Evolutionary conservation across 2,888 invertebrate species (phyloP), one percentile per base, ranked within the genome.

Genomic region (Oegoconia quadripuncta): DNA sequence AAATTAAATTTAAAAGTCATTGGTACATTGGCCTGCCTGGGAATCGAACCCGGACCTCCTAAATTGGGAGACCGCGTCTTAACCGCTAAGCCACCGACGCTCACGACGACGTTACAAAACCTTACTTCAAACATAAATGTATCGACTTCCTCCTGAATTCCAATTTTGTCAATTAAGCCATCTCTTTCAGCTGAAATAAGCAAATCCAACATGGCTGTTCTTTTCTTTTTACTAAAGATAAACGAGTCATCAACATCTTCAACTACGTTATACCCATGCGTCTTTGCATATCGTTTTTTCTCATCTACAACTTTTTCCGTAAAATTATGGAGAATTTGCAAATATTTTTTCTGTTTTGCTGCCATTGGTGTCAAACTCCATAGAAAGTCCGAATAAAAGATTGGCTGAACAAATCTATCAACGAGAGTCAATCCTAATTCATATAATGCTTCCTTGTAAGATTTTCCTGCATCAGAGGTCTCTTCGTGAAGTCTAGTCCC

Each of bases 91-190:
- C n/a, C n/a, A n/a, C n/a, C n/a, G n/a, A n/a, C n/a, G n/a, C n/a
- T n/a, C n/a, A n/a, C n/a, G n/a, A n/a, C n/a, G n/a, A 18, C 7
- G 18, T 4, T 4, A 18, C 18, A 18, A 5, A 20, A 22, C 41
- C 46, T 47, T 55, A 84, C 90, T 63, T 89, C 90, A 60, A 91
- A 90, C 89, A 90, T 90, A 39, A 91, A 91, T 0, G 91, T 91
- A 44, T 91, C 90, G 2, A 90, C 89, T 68, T 89, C 89, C 53
- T 89, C 89, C 39, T 83, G 73, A 30, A 89, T 89, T 9, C 88
- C 89, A 34, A 67, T 56, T 41, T 81, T 80, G 46, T 83, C 76
- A 16, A 88, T 87, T 8, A 59, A 48, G 1, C 77, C 80, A 1
- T 77, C 63, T 12, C 60, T 51, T 42, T 88, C 80, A 0, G 84